These are phyloP conservation scores for Ylistrum balloti DNA, from an alignment of 1,140 invertebrate genomes.

Conservation along the genomic window DNA sequence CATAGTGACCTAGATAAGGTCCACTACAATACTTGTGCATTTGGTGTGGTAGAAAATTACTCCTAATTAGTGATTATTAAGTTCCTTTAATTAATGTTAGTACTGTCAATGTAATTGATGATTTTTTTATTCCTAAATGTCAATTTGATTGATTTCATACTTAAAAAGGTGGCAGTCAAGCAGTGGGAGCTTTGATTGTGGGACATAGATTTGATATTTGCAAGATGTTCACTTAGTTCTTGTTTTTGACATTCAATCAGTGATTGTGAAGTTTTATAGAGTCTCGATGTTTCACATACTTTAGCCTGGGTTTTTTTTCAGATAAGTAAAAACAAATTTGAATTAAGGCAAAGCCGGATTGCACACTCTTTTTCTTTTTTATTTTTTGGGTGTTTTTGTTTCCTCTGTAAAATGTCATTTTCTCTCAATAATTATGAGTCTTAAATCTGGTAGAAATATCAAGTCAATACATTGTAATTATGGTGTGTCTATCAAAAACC, in stretches of 20 bases:
- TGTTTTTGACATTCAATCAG: too few relatives aligned
- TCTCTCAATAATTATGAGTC: not conserved
- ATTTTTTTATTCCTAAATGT: not conserved
- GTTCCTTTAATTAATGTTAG: not conserved
- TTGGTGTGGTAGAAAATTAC: not conserved
- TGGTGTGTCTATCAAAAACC: not conserved
- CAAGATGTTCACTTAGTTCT: too few relatives aligned
- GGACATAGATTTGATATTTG: too few relatives aligned
- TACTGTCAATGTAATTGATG: too few relatives aligned
- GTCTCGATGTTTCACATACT: too few relatives aligned
- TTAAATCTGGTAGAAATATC: not conserved
- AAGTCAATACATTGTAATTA: not conserved
- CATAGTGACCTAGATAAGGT: not conserved
- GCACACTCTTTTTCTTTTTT: too few relatives aligned
- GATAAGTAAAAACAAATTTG: too few relatives aligned
- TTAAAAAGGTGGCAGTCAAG: not conserved
- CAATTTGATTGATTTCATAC: not conserved
- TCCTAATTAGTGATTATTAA: constrained; percentile 1
- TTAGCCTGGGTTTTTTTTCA: too few relatives aligned
- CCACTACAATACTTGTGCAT: not conserved
- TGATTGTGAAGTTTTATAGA: too few relatives aligned
- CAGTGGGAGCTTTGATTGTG: not conserved
- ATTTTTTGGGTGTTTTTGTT: too few relatives aligned
- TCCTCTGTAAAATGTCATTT: too few relatives aligned
- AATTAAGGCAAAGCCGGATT: too few relatives aligned